Conservation (phyloP, 1,140 invertebrate species). For the Drosophila subpulchrella region DNA sequence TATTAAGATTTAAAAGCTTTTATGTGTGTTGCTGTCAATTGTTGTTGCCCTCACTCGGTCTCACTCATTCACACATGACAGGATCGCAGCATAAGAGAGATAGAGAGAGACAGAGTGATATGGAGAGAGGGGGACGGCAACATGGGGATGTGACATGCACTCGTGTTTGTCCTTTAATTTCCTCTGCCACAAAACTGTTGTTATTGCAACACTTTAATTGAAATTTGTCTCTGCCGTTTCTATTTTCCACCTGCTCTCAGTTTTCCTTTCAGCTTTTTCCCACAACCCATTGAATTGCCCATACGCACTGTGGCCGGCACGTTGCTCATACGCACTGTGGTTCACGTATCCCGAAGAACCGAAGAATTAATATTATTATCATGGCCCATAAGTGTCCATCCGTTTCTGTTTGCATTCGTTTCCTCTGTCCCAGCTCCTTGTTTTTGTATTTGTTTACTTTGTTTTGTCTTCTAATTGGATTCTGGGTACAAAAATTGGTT, state of each 20-base stretch:
- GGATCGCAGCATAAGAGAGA: not conserved
- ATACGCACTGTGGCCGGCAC: slow-evolving; percentile 35
- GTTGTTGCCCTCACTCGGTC: slow-evolving; percentile 30
- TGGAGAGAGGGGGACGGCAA: not conserved
- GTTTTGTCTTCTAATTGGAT: slow-evolving; percentile 40
- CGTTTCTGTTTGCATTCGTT: slow-evolving; percentile 3
- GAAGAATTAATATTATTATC: slow-evolving; percentile 50
- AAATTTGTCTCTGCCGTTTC: slow-evolving; percentile 38
- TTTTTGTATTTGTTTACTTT: slow-evolving; percentile 11
- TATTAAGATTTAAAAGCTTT: slow-evolving; percentile 84
- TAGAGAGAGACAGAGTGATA: not conserved
- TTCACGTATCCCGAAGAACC: not conserved
- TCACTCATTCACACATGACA: slow-evolving; percentile 11
- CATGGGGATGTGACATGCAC: slow-evolving; percentile 2
- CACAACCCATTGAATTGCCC: slow-evolving; percentile 5
- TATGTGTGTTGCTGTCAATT: slow-evolving; percentile 80
- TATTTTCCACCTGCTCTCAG: slow-evolving; percentile 1
- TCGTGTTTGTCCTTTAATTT: slow-evolving; percentile 54
- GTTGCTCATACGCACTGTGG: slow-evolving; percentile 53
- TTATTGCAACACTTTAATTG: slow-evolving; percentile 64
- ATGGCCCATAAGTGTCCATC: slow-evolving; percentile 32
- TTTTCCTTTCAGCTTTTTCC: not conserved
- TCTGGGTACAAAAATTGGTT: slow-evolving; percentile 8
- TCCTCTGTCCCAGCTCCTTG: not conserved
- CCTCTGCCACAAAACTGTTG: slow-evolving; percentile 45